phyloP scores from a whole-genome alignment of 2,113 vertebrate genomes.

The Hystrix brachyura region DNA sequence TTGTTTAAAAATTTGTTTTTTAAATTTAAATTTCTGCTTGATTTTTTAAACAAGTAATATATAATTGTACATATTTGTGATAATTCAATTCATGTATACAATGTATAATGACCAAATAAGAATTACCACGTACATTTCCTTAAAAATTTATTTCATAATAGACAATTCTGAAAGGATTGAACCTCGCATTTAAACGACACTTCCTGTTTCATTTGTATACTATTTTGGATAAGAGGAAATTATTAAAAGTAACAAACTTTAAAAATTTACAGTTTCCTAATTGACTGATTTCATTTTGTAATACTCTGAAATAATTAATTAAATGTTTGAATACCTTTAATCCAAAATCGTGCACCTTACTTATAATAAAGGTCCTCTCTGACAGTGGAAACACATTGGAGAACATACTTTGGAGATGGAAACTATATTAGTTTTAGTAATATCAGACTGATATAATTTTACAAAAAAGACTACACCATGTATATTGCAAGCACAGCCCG shows the following conservation, averaged over 20 bases:
- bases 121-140: background rate
- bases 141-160: background rate
- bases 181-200: background rate
- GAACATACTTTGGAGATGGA: background rate
- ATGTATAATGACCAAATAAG: background rate
- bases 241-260: constrained; percentile 17
- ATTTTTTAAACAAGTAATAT: background rate
- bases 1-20: background rate
- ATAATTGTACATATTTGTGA: background rate
- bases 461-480: background rate
- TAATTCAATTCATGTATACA: background rate
- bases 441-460: background rate
- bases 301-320: constrained; percentile 28
- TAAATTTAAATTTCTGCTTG: background rate
- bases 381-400: background rate
- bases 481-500: background rate
- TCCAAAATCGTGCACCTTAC: background rate
- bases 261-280: background rate
- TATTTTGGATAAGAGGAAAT: constrained; percentile 32
- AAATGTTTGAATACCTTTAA: constrained; percentile 14
- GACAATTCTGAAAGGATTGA: background rate
- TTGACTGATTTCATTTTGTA: constrained; percentile 21
- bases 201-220: background rate
- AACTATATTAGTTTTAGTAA: background rate
- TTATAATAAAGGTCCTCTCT: background rate